Percentiles rank a stretch among this genome's conserved stretches.
These are phyloP conservation scores for Eurois occulta DNA, from an alignment of 2,888 invertebrate species.

Conservation along the genomic window DNA sequence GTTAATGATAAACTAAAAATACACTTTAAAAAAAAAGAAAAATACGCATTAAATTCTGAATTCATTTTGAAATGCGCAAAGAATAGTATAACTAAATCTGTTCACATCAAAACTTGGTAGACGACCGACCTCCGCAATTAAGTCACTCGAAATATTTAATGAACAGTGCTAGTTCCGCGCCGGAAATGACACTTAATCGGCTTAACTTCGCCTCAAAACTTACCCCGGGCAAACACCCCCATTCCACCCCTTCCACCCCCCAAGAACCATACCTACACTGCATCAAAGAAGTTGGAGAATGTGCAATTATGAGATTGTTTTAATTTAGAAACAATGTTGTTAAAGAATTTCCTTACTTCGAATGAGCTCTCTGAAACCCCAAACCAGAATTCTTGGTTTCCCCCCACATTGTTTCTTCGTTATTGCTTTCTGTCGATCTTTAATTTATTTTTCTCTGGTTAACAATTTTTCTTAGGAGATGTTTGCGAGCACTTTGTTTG, in stretches of 20 bases:
- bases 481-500: slow-evolving; percentile 46
- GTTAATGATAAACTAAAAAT: too few relatives aligned
- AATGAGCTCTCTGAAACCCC: slow-evolving; percentile 84
- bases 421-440: slow-evolving; percentile 83
- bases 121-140: slow-evolving; percentile 86
- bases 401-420: slow-evolving; percentile 86
- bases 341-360: slow-evolving; percentile 87
- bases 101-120: slow-evolving; percentile 81
- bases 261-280: slow-evolving; percentile 80
- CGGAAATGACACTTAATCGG: slow-evolving; percentile 90
- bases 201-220: slow-evolving; percentile 89
- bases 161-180: slow-evolving; percentile 88
- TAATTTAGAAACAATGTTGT: slow-evolving; percentile 90
- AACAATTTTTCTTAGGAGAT: slow-evolving; percentile 62
- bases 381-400: slow-evolving; percentile 89
- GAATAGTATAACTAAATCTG: slow-evolving; percentile 74
- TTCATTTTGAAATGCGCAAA: slow-evolving; percentile 59
- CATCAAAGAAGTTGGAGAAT: slow-evolving; percentile 89
- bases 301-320: slow-evolving; percentile 91
- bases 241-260: slow-evolving; percentile 61
- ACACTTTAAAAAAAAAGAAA: not conserved
- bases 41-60: slow-evolving; percentile 32
- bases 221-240: slow-evolving; percentile 75
- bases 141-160: slow-evolving; percentile 89
- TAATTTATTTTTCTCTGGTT: slow-evolving; percentile 76